Percentiles rank a stretch among this genome's conserved stretches.
Conservation (phyloP, 1,140 invertebrate genomes). For the Drosophila funebris region DNA sequence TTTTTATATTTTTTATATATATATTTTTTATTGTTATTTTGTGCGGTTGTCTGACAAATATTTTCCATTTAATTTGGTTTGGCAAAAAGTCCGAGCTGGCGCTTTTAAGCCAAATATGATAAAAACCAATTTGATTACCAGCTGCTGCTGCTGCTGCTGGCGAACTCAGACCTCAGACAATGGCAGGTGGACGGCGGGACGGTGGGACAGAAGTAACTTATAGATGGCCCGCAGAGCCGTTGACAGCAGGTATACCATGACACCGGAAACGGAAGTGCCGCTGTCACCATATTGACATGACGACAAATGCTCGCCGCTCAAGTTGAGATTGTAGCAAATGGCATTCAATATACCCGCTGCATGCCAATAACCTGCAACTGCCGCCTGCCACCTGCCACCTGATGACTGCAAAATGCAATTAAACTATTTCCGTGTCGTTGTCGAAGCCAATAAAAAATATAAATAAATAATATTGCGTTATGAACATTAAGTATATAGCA, state of each 20-base stretch:
- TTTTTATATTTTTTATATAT: neutral
- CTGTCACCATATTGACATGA: slow-evolving; percentile 77
- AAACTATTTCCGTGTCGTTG: slow-evolving; percentile 74
- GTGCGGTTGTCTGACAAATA: slow-evolving; percentile 36
- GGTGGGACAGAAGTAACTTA: slow-evolving; percentile 25
- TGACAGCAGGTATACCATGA: slow-evolving; percentile 51
- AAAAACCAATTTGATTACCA: slow-evolving; percentile 68
- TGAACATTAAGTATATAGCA: slow-evolving; percentile 19
- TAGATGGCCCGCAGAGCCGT: slow-evolving; percentile 12
- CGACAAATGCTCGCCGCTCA: slow-evolving; percentile 72
- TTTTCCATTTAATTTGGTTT: slow-evolving; percentile 66
- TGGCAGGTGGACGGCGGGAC: slow-evolving; percentile 12
- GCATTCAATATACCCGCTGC: slow-evolving; percentile 45
- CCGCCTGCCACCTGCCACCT: neutral
- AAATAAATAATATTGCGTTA: slow-evolving; percentile 66
- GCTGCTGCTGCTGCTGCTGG: slow-evolving; percentile 13
- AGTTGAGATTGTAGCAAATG: slow-evolving; percentile 74
- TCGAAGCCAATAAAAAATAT: slow-evolving; percentile 68
- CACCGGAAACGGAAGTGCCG: slow-evolving; percentile 76
- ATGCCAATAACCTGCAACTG: slow-evolving; percentile 1
- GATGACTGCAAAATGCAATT: slow-evolving; percentile 64
- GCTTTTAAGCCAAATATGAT: slow-evolving; percentile 70
- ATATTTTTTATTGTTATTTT: slow-evolving; percentile 15
- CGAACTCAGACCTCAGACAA: slow-evolving; percentile 20
- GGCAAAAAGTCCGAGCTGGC: slow-evolving; percentile 24